Evolutionary conservation across 2,888 invertebrate genomes (phyloP).

Genomic region (Chalcosyrphus nemorum): DNA sequence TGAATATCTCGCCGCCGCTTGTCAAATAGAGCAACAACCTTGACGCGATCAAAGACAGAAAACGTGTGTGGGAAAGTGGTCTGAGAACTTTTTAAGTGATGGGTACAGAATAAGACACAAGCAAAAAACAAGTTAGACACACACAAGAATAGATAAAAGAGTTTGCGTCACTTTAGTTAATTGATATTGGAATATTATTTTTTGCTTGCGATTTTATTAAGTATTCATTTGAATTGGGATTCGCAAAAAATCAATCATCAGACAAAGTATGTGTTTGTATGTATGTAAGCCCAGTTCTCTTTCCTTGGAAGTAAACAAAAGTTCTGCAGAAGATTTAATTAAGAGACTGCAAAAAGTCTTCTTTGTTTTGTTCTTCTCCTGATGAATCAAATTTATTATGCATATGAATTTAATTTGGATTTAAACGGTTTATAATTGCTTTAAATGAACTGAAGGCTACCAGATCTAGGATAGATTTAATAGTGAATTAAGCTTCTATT

Average conservation of each 20-base stretch:
- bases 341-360: neutral
- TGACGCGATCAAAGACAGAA: constrained; percentile 51
- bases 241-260: neutral
- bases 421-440: neutral
- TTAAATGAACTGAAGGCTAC: neutral
- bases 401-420: neutral
- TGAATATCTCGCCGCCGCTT: constrained; percentile 4
- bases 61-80: constrained; percentile 38
- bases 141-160: neutral
- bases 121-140: constrained; percentile 1
- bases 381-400: neutral
- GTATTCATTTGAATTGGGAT: neutral
- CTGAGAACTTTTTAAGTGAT: constrained; percentile 48
- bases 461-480: too few relatives aligned
- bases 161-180: constrained; percentile 25
- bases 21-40: constrained; percentile 59
- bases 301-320: neutral
- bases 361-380: neutral
- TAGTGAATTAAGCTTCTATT: too few relatives aligned
- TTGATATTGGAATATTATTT: constrained; percentile 11
- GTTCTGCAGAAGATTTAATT: neutral
- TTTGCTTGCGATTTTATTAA: neutral
- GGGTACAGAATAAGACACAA: neutral
- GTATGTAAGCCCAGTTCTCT: neutral
- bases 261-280: neutral